phyloP scores from a whole-genome alignment of 2,888 invertebrate species.

The Nezara viridula region DNA sequence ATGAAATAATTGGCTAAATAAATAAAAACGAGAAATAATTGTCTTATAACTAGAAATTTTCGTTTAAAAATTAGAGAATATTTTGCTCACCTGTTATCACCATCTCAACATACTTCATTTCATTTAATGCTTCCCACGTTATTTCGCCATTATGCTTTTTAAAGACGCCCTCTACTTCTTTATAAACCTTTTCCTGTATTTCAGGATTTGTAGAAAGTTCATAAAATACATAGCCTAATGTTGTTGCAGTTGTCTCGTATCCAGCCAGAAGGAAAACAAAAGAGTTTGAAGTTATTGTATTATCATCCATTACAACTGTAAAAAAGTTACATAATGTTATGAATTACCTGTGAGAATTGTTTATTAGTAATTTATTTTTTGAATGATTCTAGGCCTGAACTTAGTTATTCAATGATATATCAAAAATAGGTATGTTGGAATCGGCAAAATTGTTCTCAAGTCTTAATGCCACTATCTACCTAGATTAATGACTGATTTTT shows the following conservation, averaged over 20 bases:
- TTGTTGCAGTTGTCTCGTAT: conserved; percentile 76
- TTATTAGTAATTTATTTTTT: background rate
- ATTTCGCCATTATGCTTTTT: conserved; percentile 70
- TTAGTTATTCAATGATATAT: too few species aligned
- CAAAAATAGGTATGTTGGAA: too few species aligned
- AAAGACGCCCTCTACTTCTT: conserved; percentile 71
- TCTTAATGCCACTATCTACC: too few species aligned
- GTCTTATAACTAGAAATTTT: too few species aligned
- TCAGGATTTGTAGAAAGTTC: conserved; percentile 72
- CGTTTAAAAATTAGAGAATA: too few species aligned
- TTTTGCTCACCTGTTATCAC: conserved; percentile 71
- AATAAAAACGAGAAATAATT: too few species aligned
- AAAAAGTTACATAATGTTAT: background rate
- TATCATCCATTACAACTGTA: conserved; percentile 64
- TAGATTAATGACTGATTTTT: too few species aligned
- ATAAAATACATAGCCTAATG: conserved; percentile 73
- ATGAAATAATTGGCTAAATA: too few species aligned
- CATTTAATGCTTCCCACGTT: conserved; percentile 73
- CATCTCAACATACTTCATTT: conserved; percentile 74
- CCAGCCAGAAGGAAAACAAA: conserved; percentile 77
- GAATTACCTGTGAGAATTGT: too few species aligned
- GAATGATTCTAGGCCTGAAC: too few species aligned
- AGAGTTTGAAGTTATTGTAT: conserved; percentile 70
- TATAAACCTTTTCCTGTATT: conserved; percentile 71
- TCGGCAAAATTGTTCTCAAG: too few species aligned